Base-by-base conservation (phyloP, 2,888 invertebrate genomes). In the Morpho helenor region DNA sequence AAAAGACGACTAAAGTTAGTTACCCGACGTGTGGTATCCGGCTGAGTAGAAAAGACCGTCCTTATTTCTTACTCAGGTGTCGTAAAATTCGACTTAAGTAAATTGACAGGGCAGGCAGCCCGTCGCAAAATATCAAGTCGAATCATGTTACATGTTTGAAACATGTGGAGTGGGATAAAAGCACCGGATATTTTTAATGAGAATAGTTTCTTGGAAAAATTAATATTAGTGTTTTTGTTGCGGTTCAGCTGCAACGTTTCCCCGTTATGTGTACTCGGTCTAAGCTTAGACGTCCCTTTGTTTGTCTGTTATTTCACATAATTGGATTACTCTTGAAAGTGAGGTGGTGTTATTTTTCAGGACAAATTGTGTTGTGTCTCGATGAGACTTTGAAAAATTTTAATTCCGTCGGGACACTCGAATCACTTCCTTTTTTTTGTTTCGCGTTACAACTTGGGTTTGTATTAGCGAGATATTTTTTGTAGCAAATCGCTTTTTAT, bases 331-430 rank as follows among this genome's bases (percentile, higher is more conserved):
- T 68, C 67, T 65, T 56, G 63, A 58, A 69, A 64, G 62, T 66
- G 66, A 68, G 65, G 68, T 68, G 65, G 66, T 62, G 65, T 65
- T 66, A 66, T 67, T 68, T 64, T 64, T 59, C 64, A 64, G 61
- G 61, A 68, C 68, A 69, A 68, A 66, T 69, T 69, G 65, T 62
- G 63, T 62, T 69, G 61, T 55, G 58, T 64, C 63, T 64, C 67
- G 66, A 68, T 68, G 68, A 67, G 66, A 69, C 67, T 64, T 66
- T 66, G 66, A 69, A 65, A 62, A 67, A 63, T 68, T 69, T 66
- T 67, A 64, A 69, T 69, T 66, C 64, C 55, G 59, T 57, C 53
- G 62, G 51, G 61, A 62, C 55, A 56, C 61, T 65, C 46, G 63
- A 63, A 61, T 63, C 59, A 48, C 59, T 65, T 63, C 59, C 59